Evolutionary conservation across 35 echinoderm and acorn worm genomes (phyloP), one percentile per base, ranked within the genome.

Genomic region (Lytechinus pictus): DNA sequence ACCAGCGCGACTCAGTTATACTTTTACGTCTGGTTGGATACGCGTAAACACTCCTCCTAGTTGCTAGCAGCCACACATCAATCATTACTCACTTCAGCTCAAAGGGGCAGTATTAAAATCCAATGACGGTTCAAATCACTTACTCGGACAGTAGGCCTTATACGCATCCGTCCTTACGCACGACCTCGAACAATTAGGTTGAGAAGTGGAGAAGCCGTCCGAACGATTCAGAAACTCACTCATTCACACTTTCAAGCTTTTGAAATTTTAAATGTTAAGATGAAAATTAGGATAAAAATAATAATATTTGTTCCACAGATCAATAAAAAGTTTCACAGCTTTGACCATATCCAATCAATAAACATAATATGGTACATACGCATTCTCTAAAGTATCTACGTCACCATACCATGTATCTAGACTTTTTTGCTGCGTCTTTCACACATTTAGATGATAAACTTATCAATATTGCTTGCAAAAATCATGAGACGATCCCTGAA

Each of bases 81-180:
- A 95, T 96, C 96, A 95, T 94, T 96, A 96, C 92, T 96, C 94
- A 95, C 96, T 95, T 94, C 94, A 94, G 94, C 92, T 93, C 53
- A 93, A 93, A 57, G 92, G 94, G 94, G 94, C 54, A 95, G 86
- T 89, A 95, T 89, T 54, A 96, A 96, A 96, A 96, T 96, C 94
- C 95, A 96, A 96, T 96, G 94, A 95, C 96, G 90, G 95, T 96
- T 95, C 95, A 95, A 96, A 95, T 96, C 96, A 96, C 94, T 87
- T 96, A 94, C 94, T 96, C 91, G 44, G 79, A 94, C 91, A 92
- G 52, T n/a, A 86, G 53, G 55, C 91, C 66, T 96, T 96, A 61
- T 86, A 71, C 54, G 54, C 71, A 94, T 96, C 92, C 54, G 92
- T 90, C 52, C 88, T 54, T 11, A 90, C 88, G 13, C 88, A 90